Evolutionary conservation across 2,888 invertebrate genomes (phyloP).

Genomic region (Xestia c-nigrum): DNA sequence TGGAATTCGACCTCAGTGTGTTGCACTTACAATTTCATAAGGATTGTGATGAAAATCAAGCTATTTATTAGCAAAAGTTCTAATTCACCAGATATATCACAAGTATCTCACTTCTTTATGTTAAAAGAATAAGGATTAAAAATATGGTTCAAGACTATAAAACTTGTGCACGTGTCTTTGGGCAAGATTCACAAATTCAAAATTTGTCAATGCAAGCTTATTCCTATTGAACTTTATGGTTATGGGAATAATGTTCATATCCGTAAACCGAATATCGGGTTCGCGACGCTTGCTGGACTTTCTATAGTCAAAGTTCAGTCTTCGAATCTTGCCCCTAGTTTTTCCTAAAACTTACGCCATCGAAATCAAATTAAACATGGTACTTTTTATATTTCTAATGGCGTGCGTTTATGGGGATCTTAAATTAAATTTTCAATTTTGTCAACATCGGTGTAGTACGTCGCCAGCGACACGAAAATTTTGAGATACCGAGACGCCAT

Average conservation of each 20-base stretch:
- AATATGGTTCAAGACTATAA: background rate
- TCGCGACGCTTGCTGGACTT: background rate
- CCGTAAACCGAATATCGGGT: background rate
- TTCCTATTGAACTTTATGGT: background rate
- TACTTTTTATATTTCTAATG: no score
- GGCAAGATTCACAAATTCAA: background rate
- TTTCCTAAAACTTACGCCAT: background rate
- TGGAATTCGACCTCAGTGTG: background rate
- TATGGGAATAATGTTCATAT: background rate
- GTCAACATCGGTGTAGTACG: background rate
- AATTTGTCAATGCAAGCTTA: background rate
- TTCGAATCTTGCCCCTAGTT: background rate
- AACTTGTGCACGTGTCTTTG: background rate
- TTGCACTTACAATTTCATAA: background rate
- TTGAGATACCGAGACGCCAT: no score
- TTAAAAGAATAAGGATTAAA: background rate
- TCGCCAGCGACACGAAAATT: conserved; percentile 5
- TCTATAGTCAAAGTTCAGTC: background rate
- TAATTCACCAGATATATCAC: background rate
- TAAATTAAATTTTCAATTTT: background rate
- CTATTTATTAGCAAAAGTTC: background rate
- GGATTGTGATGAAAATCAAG: background rate
- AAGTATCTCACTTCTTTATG: background rate
- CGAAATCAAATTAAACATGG: background rate
- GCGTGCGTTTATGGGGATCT: no score